These are phyloP conservation scores for Cyaniris semiargus DNA, from an alignment of 2,888 invertebrate genomes.

Conservation along the genomic window DNA sequence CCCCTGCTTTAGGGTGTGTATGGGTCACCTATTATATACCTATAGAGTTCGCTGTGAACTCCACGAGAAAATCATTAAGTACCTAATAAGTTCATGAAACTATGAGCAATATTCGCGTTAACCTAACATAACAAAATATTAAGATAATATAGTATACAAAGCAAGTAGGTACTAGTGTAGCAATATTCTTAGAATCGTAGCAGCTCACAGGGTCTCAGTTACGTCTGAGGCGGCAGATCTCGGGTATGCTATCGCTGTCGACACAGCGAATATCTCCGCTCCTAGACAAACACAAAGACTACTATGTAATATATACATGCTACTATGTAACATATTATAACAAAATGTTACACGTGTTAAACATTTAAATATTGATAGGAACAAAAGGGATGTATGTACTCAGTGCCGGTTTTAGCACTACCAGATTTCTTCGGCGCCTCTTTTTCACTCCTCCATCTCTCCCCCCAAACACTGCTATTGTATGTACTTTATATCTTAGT, in stretches of 20 bases:
- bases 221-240: conserved; percentile 26
- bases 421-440: no score
- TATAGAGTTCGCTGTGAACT: no score
- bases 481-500: neutral
- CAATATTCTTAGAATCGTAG: neutral
- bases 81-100: no score
- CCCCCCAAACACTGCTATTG: no score
- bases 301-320: neutral
- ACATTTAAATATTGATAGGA: no score
- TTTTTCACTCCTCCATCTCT: no score
- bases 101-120: no score
- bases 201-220: neutral
- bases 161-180: neutral
- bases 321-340: neutral
- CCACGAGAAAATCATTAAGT: no score
- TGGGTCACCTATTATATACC: no score
- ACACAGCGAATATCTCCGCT: neutral
- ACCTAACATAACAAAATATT: no score
- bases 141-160: neutral
- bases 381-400: neutral
- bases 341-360: neutral
- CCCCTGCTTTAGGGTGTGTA: no score
- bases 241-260: neutral
- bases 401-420: no score
- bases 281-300: neutral